Base-by-base conservation (phyloP, 2,888 invertebrate species). In the Heliconius ethilla region DNA sequence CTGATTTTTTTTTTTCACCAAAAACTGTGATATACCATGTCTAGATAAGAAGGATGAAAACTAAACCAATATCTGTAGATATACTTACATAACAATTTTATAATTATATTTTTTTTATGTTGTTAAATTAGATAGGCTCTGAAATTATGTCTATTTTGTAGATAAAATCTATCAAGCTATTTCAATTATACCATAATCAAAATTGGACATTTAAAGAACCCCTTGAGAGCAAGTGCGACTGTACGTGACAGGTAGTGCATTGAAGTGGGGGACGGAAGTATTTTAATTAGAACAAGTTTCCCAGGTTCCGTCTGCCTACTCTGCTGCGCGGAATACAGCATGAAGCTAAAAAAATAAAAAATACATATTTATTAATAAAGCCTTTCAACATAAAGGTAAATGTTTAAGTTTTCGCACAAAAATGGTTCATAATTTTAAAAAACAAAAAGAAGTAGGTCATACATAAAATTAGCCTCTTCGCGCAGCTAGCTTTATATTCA, bases 391-490 rank as follows among this genome's bases (percentile, higher is more conserved):
- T 37, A n/a, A 29, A 37, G 40, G 25, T 62, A 63, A 74, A 40
- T 74, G 22, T 45, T 63, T 65, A 65, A 74, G 74, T 37, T 74
- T 27, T 63, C 27, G 13, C 40, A 27, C 27, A 65, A 76, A 73
- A 65, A 72, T 63, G 55, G 51, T 33, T 55, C 70, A 73, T 65
- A 70, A 77, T 72, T 77, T 77, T 66, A 37, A 77, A 72, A 77
- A 40, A n/a, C 63, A 76, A 63, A 25, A 73, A 77, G 29, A 77
- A 66, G 37, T 66, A 72, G 66, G 72, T 40, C 66, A 37, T 73
- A 73, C 72, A 77, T 73, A 72, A 77, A 73, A 77, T 73, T 66
- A 66, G 72, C 72, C 66, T 76, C 70, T 55, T 55, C 65, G 65
- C 55, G 72, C 65, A 55, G 72, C 65, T 72, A n/a, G 72, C 55